phyloP scores from a whole-genome alignment of 2,797 vertebrate species.

The Phrynocephalus vlangalii region DNA sequence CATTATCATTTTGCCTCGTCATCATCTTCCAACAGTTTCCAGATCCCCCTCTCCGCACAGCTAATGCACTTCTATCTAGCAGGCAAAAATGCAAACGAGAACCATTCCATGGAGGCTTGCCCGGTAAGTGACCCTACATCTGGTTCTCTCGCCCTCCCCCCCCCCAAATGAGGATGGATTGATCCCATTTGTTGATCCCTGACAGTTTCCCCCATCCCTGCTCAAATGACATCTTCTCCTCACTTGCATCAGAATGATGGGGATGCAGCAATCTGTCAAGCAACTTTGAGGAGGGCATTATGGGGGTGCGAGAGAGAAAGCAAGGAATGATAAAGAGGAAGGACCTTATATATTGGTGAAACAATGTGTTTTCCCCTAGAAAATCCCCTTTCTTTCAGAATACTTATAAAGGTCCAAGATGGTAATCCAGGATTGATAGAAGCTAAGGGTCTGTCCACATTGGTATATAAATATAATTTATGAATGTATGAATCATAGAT shows the following conservation, averaged over 20 bases:
- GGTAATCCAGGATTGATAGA: not conserved
- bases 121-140: not conserved
- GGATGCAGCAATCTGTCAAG: not conserved
- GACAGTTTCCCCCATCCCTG: not conserved
- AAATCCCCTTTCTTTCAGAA: not conserved
- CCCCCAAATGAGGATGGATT: constrained; percentile 17
- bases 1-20: constrained; percentile 44
- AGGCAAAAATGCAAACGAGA: constrained; percentile 24
- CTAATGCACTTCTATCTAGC: not conserved
- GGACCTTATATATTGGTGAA: constrained; percentile 6
- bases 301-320: not conserved
- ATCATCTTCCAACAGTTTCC: constrained; percentile 42
- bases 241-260: constrained; percentile 17
- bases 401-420: not conserved
- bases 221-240: constrained; percentile 3
- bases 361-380: not conserved
- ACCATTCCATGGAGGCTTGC: not conserved
- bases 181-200: constrained; percentile 10
- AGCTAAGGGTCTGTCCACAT: too few relatives aligned
- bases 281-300: not conserved
- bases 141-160: not conserved
- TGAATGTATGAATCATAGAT: too few relatives aligned
- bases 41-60: constrained; percentile 20
- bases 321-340: not conserved
- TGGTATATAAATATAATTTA: too few relatives aligned